phyloP scores from a whole-genome alignment of 2,888 invertebrate species.

The Mylabris sibirica region DNA sequence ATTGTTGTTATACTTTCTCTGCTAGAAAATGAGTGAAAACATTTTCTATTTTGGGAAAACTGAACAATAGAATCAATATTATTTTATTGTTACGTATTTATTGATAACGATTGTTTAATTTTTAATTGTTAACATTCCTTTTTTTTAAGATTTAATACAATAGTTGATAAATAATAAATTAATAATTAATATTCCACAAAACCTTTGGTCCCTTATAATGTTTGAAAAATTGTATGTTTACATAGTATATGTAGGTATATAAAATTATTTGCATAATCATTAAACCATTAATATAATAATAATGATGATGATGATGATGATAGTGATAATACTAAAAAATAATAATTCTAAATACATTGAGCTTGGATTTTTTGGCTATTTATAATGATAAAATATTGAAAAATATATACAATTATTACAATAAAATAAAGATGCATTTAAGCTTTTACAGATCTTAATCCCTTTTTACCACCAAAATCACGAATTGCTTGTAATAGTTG shows the following conservation, averaged over 20 bases:
- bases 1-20: not conserved
- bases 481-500: slow-evolving; percentile 75
- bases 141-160: slow-evolving; percentile 16
- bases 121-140: slow-evolving; percentile 18
- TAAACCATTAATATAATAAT: not conserved
- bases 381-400: slow-evolving; percentile 13
- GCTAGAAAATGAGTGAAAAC: not conserved
- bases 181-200: slow-evolving; percentile 54
- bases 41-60: not conserved
- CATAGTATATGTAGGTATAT: not conserved
- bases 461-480: slow-evolving; percentile 68
- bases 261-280: not conserved
- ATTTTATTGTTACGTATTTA: slow-evolving; percentile 11
- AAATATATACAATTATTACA: slow-evolving; percentile 25
- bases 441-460: slow-evolving; percentile 53
- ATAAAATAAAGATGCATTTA: slow-evolving; percentile 35
- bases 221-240: not conserved
- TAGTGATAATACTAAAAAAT: not conserved
- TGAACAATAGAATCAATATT: not conserved
- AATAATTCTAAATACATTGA: slow-evolving; percentile 5
- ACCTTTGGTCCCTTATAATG: slow-evolving; percentile 60
- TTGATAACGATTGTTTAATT: slow-evolving; percentile 24
- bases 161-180: slow-evolving; percentile 54
- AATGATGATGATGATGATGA: no score
- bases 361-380: slow-evolving; percentile 10